These are phyloP conservation scores for Epizoanthus stellaris DNA, from an alignment of 92 coral and sea anemone species.

Conservation along the genomic window DNA sequence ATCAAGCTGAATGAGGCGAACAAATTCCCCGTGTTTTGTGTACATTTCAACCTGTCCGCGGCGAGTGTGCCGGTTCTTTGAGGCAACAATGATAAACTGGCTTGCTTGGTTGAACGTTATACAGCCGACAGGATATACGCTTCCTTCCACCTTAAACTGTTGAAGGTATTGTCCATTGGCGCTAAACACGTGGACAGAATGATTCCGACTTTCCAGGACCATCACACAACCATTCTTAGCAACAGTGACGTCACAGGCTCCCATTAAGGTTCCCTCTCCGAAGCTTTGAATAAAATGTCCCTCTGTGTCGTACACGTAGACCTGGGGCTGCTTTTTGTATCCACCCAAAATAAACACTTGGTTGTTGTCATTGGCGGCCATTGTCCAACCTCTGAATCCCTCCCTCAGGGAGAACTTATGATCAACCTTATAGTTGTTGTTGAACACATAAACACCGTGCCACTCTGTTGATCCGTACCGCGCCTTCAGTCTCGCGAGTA, in stretches of 20 bases:
- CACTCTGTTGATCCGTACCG: conserved; percentile 44
- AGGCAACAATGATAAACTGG: conserved; percentile 11
- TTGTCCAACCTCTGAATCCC: conserved; percentile 40
- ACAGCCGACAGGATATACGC: conserved; percentile 27
- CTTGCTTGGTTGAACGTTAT: conserved; percentile 5
- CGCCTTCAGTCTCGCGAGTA: conserved; percentile 43
- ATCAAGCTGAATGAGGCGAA: conserved; percentile 45
- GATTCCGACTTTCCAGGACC: conserved; percentile 30
- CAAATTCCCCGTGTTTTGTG: conserved; percentile 37
- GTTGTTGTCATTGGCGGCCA: conserved; percentile 22
- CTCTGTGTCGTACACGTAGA: conserved; percentile 37
- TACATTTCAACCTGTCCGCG: conserved; percentile 33
- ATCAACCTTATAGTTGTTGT: conserved; percentile 34
- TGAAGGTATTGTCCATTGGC: conserved; percentile 35
- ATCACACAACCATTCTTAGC: conserved; percentile 38
- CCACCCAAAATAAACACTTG: conserved; percentile 32
- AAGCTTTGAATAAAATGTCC: conserved; percentile 47
- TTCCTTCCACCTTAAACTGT: conserved; percentile 3
- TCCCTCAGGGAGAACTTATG: conserved; percentile 40
- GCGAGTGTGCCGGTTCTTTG: conserved; percentile 21
- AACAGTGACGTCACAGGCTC: conserved; percentile 32
- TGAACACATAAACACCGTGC: conserved; percentile 37
- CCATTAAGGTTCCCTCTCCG: conserved; percentile 17
- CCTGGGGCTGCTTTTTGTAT: conserved; percentile 28
- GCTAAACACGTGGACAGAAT: conserved; percentile 42